Base-by-base conservation (phyloP, 2,797 vertebrate species). In the Leucoraja ocellata region DNA sequence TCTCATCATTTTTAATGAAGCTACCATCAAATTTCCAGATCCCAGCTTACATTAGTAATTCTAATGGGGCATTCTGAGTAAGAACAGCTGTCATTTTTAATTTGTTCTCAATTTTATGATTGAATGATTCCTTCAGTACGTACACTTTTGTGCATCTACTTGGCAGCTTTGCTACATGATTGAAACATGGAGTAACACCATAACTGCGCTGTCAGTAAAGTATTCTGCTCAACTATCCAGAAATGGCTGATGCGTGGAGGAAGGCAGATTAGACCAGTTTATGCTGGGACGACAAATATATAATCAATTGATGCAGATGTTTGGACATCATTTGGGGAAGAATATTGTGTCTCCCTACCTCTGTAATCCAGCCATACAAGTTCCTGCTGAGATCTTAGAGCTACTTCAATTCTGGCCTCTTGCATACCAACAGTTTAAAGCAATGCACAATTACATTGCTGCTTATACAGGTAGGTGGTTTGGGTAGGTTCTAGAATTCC, bases 101-200 rank as follows among this genome's bases (percentile, higher is more conserved):
- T 71, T 46, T 46, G 88, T 32, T 91, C 68, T 91, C 36, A 73
- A 28, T 71, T 91, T 91, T 91, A 46, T 91, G 88, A 91, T 91
- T 21, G 2, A 21, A 73, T 73, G 36, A 73, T 23, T 73, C 88
- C 18, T 65, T 91, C 36, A 73, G 18, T 91, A 36, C 88, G 73
- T 25, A 91, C 18, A 68, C 18, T 46, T 73, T 73, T 68, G 46
- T 91, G 65, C 32, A 46, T 9, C 28, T 32, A 73, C 71, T 25
- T 91, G 68, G 88, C 39, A 73, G 65, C 16, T 91, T 25, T 21
- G 68, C 23, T 39, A 23, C 36, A 63, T 91, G 63, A 74, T 71
- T 91, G 63, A 54, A 39, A 91, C 8, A 25, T 25, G 21, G 16
- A 21, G 58, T n/a, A 32, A n/a, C 28, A n/a, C 58, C 58, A 32